These are phyloP conservation scores for Siniperca scherzeri DNA, from an alignment of 2,797 vertebrate species.

Conservation along the genomic window DNA sequence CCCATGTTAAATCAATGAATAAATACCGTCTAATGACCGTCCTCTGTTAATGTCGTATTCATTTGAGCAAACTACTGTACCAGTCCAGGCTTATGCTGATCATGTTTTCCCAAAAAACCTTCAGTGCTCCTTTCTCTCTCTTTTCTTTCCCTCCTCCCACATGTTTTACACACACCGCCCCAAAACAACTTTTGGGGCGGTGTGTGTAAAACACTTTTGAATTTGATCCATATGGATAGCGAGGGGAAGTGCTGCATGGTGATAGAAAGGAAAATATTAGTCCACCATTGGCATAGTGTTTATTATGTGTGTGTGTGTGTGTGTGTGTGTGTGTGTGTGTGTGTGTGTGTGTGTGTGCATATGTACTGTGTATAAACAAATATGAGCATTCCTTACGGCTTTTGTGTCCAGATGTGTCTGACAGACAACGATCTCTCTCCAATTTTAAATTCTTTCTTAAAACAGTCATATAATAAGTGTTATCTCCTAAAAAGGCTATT, in stretches of 20 bases:
- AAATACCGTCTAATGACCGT: neutral
- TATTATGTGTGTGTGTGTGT: slow-evolving; percentile 32
- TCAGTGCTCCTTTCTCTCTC: slow-evolving; percentile 23
- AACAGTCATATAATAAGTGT: slow-evolving; percentile 4
- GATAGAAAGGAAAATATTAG: slow-evolving; percentile 74
- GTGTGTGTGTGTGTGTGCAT: slow-evolving; percentile 11
- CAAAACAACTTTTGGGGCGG: too few relatives aligned
- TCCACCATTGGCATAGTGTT: slow-evolving; percentile 54
- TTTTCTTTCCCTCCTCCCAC: slow-evolving; percentile 27
- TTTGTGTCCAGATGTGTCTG: slow-evolving; percentile 28
- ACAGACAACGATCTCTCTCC: slow-evolving; percentile 26
- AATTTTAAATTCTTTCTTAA: slow-evolving; percentile 11
- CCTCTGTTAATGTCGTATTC: neutral
- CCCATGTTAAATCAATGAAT: slow-evolving; percentile 21
- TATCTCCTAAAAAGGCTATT: neutral
- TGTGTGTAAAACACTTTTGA: slow-evolving; percentile 72
- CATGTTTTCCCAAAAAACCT: slow-evolving; percentile 32
- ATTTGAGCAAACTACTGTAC: slow-evolving; percentile 35
- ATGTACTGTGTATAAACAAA: slow-evolving; percentile 24
- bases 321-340: slow-evolving; percentile 31
- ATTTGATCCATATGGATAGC: slow-evolving; percentile 67
- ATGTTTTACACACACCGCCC: slow-evolving; percentile 42
- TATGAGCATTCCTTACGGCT: slow-evolving; percentile 6
- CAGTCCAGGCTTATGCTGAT: slow-evolving; percentile 6
- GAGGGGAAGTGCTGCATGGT: slow-evolving; percentile 62